phyloP scores from a whole-genome alignment of 53 echinoderm and acorn worm species.

The Holothuria leucospilota region DNA sequence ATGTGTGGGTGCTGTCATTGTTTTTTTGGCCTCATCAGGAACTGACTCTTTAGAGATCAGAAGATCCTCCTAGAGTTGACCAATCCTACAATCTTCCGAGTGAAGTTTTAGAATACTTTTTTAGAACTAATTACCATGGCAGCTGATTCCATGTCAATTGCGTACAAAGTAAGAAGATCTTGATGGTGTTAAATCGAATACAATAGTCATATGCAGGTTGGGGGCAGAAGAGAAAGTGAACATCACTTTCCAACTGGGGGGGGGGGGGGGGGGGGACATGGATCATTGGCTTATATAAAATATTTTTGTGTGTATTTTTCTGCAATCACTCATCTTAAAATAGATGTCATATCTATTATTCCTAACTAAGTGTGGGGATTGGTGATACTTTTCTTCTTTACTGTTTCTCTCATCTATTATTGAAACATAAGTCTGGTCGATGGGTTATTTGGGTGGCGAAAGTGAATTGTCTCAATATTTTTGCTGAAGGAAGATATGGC shows the following conservation, averaged over 20 bases:
- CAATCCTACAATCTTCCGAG: conserved; percentile 83
- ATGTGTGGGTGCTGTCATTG: too few species aligned
- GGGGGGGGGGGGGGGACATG: too few species aligned
- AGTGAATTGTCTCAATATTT: too few species aligned
- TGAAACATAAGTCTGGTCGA: too few species aligned
- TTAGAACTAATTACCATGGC: conserved; percentile 77
- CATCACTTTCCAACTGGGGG: background rate
- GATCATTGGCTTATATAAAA: too few species aligned
- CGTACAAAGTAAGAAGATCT: conserved; percentile 64
- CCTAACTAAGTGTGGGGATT: background rate
- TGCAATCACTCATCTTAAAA: background rate
- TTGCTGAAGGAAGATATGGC: too few species aligned
- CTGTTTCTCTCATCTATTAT: too few species aligned
- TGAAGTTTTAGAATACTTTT: conserved; percentile 93
- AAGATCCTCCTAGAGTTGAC: conserved; percentile 73
- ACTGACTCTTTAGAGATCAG: conserved; percentile 56
- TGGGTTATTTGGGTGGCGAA: too few species aligned
- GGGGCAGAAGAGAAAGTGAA: background rate
- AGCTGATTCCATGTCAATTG: conserved; percentile 68
- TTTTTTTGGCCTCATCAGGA: conserved; percentile 49
- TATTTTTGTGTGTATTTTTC: background rate
- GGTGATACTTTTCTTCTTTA: too few species aligned
- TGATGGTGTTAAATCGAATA: conserved; percentile 65
- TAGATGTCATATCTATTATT: background rate
- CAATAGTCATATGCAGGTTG: conserved; percentile 89